phyloP scores from a whole-genome alignment of 2,797 vertebrate species.

The Mus spretus region DNA sequence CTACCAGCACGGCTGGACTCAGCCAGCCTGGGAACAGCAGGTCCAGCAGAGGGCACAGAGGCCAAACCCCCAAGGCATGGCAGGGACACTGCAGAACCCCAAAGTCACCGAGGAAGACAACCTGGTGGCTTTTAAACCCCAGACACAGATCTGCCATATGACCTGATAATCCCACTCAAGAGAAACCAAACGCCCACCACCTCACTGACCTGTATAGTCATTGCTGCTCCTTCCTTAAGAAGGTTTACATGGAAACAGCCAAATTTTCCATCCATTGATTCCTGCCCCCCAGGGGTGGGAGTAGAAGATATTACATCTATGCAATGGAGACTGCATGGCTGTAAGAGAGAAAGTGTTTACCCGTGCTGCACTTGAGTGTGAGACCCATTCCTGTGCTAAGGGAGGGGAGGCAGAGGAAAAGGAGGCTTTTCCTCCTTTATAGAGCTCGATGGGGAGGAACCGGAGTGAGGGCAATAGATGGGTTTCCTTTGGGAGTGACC shows the following conservation, averaged over 20 bases:
- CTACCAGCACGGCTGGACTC: too few relatives aligned
- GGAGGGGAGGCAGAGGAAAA: neutral
- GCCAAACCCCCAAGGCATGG: neutral
- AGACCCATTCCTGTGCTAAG: neutral
- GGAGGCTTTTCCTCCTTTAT: too few relatives aligned
- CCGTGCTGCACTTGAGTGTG: accelerated
- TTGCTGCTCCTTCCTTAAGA: neutral
- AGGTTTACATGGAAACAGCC: neutral
- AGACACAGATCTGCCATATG: neutral
- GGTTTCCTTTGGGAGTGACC: neutral
- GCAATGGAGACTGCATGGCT: too few relatives aligned
- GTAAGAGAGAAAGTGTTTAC: neutral
- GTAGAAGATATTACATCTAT: neutral
- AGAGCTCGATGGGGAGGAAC: neutral
- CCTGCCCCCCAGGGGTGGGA: neutral
- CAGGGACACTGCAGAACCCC: neutral
- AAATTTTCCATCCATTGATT: neutral
- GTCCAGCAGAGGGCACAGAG: too few relatives aligned
- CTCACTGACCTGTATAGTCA: too few relatives aligned
- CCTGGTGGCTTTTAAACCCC: neutral
- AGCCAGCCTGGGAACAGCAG: neutral
- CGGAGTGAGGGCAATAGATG: accelerated
- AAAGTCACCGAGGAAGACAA: neutral
- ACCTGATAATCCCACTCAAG: neutral
- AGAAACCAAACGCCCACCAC: neutral